Evolutionary conservation across 2,888 invertebrate species (phyloP).

Genomic region (Dyspetes luteomarginatus): DNA sequence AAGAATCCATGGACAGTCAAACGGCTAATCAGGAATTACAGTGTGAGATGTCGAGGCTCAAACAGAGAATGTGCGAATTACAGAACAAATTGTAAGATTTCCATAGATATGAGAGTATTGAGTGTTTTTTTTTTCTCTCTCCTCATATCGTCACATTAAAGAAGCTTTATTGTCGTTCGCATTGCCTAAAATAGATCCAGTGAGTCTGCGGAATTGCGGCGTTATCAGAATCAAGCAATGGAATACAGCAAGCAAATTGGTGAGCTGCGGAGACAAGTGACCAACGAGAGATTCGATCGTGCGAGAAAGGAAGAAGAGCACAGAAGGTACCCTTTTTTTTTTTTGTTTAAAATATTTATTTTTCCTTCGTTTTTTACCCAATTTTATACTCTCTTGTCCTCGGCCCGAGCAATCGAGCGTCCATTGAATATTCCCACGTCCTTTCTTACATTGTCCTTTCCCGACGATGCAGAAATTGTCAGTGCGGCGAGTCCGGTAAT

Average conservation of each 20-base stretch:
- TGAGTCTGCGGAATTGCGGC: slow-evolving; percentile 83
- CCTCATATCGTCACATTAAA: background rate
- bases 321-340: slow-evolving; percentile 73
- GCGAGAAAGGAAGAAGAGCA: slow-evolving; percentile 82
- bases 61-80: slow-evolving; percentile 85
- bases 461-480: slow-evolving; percentile 53
- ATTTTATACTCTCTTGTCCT: too few relatives aligned
- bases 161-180: background rate
- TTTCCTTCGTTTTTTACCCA: background rate
- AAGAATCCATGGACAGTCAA: slow-evolving; percentile 87
- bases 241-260: slow-evolving; percentile 85
- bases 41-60: slow-evolving; percentile 86
- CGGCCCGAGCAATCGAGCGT: slow-evolving; percentile 13
- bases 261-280: slow-evolving; percentile 84
- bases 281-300: slow-evolving; percentile 84
- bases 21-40: slow-evolving; percentile 87
- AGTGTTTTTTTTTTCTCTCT: background rate
- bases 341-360: background rate
- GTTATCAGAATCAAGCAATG: slow-evolving; percentile 85
- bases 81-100: slow-evolving; percentile 84
- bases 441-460: slow-evolving; percentile 17
- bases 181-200: slow-evolving; percentile 73
- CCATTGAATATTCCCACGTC: slow-evolving; percentile 17
- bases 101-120: background rate
- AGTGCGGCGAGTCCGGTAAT: slow-evolving; percentile 40